These are phyloP conservation scores for Hippocampus abdominalis DNA, from an alignment of 2,113 vertebrate species.

Conservation along the genomic window DNA sequence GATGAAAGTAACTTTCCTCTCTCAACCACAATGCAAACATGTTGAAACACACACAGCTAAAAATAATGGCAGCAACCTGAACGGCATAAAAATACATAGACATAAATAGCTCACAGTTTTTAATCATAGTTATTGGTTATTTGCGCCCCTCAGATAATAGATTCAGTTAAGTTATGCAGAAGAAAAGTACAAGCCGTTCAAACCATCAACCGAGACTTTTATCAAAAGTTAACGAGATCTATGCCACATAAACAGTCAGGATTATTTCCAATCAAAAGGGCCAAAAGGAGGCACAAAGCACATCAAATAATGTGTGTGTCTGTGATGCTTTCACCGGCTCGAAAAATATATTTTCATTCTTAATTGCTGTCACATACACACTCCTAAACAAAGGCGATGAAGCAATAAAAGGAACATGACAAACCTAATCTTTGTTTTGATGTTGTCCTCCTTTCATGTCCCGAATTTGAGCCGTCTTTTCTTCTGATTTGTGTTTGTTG, in stretches of 20 bases:
- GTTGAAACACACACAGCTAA: too few species aligned
- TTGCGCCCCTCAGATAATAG: constrained; percentile 13
- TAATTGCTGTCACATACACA: constrained; percentile 26
- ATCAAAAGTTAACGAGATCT: constrained; percentile 2
- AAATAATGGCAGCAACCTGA: too few species aligned
- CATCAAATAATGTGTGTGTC: not conserved
- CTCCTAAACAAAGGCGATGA: not conserved
- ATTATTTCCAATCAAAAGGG: constrained; percentile 16
- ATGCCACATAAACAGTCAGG: not conserved
- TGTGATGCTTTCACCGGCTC: constrained; percentile 1
- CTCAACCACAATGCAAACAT: too few species aligned
- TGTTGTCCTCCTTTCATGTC: not conserved
- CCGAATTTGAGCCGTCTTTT: not conserved
- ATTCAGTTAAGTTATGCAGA: not conserved
- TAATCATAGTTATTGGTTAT: constrained; percentile 9
- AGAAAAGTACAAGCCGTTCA: constrained; percentile 19
- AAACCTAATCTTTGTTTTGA: not conserved
- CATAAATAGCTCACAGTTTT: not conserved
- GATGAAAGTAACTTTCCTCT: too few species aligned
- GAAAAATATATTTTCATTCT: constrained; percentile 17
- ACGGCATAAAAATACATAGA: too few species aligned
- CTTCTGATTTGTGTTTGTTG: not conserved
- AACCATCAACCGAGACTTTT: constrained; percentile 11
- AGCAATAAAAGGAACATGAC: not conserved
- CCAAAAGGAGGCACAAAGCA: not conserved